Conservation (phyloP, 2,113 vertebrate genomes). For the Chaenocephalus aceratus region DNA sequence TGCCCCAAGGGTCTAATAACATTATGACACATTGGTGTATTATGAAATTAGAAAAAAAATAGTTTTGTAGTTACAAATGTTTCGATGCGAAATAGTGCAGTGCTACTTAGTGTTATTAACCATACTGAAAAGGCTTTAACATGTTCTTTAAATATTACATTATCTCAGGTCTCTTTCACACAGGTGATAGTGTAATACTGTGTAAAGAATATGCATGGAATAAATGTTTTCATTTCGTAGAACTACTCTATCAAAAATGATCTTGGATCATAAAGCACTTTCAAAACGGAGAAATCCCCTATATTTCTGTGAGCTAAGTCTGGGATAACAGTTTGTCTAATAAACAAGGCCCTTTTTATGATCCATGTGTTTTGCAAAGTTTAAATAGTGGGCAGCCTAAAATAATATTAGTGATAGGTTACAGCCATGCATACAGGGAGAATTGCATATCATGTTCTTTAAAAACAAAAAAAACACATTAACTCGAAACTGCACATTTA, state of each 20-base stretch:
- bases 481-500: not conserved
- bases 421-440: not conserved
- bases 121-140: not conserved
- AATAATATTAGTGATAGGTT: slow-evolving; percentile 36
- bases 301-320: slow-evolving; percentile 18
- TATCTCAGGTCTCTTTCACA: not conserved
- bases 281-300: slow-evolving; percentile 10
- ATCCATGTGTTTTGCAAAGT: slow-evolving; percentile 1
- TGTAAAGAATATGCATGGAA: not conserved
- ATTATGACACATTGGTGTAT: slow-evolving; percentile 4
- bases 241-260: slow-evolving; percentile 17
- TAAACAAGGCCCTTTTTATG: slow-evolving; percentile 17
- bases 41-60: slow-evolving; percentile 10
- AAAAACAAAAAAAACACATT: not conserved
- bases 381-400: slow-evolving; percentile 35
- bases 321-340: slow-evolving; percentile 11
- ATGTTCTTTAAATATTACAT: slow-evolving; percentile 8
- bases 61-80: not conserved
- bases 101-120: slow-evolving; percentile 7
- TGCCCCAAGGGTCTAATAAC: slow-evolving; percentile 15
- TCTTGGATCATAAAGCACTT: slow-evolving; percentile 7
- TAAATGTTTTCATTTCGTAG: slow-evolving; percentile 21
- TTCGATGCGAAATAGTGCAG: not conserved
- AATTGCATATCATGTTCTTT: not conserved
- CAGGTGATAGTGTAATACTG: not conserved